Evolutionary conservation across 2,797 vertebrate species (phyloP), one percentile per base, ranked within the genome.

Genomic region (Enoplosus armatus): DNA sequence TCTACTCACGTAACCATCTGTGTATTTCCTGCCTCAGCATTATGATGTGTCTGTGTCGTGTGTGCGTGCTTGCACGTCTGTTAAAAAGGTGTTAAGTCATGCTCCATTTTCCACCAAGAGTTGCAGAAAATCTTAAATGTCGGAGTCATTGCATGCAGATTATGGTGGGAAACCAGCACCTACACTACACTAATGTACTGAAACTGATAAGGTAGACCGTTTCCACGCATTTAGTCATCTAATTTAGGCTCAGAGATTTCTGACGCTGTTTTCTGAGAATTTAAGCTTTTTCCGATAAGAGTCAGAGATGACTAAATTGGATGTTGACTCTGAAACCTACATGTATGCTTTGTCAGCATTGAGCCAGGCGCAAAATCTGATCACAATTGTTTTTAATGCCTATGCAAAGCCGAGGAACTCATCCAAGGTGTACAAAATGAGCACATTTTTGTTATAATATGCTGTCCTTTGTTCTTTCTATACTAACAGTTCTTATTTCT

Each of bases 21-120:
- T 67, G 22, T 50, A 8, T 85, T 89, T 89, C 74, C 64, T 90
- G 45, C 60, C 29, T 79, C 54, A 22, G 60, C n/a, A 7, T 22
- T 12, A 4, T 6, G 33, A 6, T 1, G 6, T 3, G 14, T 62
- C 8, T 58, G 20, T 22, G 0, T 39, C 55, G 45, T 33, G 31
- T 58, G 33, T 48, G 3, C 24, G 45, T 53, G 80, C 9, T 6
- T 37, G n/a, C 14, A 27, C 20, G 18, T 78, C 31, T 58, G 70
- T 66, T 15, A 27, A 86, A 79, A 80, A 82, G 85, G 79, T 88
- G 81, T 41, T 26, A 62, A 71, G 59, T 84, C 69, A 63, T 77
- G 82, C 64, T 26, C 68, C 53, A 67, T 71, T 90, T 92, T 84
- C 72, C 79, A 60, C 73, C 4, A 8, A 69, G 20, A 0, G 8